Evolutionary conservation across 2,888 invertebrate species (phyloP).

Genomic region (Chloroclystis v-ata): DNA sequence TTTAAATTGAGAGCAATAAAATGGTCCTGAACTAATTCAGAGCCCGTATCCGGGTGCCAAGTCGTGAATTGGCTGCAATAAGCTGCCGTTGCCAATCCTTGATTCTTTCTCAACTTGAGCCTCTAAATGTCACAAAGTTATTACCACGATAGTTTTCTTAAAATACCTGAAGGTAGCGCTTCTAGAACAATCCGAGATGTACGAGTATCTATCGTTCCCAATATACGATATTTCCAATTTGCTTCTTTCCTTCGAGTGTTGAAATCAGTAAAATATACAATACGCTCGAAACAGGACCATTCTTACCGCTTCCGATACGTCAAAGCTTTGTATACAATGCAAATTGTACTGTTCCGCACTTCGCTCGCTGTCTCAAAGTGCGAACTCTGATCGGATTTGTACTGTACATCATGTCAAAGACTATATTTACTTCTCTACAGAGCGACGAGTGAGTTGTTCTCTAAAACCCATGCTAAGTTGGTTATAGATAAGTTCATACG

Average conservation of each 20-base stretch:
- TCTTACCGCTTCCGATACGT: background rate
- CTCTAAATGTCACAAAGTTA: background rate
- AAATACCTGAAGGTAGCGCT: no score
- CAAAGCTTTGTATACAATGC: conserved; percentile 4
- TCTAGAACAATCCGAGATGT: no score
- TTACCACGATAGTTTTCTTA: no score
- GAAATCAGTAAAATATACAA: background rate
- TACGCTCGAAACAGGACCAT: background rate
- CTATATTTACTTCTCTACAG: background rate
- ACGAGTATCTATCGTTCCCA: background rate
- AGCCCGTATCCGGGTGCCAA: conserved; percentile 14
- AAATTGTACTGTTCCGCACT: conserved; percentile 1
- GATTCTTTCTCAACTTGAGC: background rate
- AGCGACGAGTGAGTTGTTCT: no score
- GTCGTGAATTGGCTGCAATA: conserved; percentile 19
- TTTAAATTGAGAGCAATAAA: no score
- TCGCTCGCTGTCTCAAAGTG: background rate
- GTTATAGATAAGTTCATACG: no score
- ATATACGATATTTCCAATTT: background rate
- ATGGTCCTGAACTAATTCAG: no score
- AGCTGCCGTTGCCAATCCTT: conserved; percentile 22
- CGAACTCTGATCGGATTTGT: conserved; percentile 3
- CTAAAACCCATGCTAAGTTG: no score
- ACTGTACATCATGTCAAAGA: conserved; percentile 4
- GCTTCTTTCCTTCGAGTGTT: background rate